Evolutionary conservation across 1,140 invertebrate genomes (phyloP).

Genomic region (Parasteatoda tepidariorum): DNA sequence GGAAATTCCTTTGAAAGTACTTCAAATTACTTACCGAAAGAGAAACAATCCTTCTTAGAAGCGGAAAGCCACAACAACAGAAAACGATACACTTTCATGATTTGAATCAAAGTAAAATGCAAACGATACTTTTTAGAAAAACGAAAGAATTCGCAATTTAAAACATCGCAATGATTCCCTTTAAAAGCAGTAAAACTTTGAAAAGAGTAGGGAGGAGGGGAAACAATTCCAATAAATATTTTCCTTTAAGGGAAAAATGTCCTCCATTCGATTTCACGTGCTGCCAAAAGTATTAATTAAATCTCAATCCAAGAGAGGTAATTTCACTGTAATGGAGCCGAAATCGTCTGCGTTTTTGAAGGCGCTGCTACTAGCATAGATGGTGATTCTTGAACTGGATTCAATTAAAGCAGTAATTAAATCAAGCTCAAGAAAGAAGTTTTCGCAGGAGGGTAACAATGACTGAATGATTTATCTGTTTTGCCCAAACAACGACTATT

Average conservation of each 20-base stretch:
- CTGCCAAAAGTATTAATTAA: constrained; percentile 25
- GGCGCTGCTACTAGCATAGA: background rate
- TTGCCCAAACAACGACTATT: constrained; percentile 25
- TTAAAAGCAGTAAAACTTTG: background rate
- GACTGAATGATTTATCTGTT: constrained; percentile 33
- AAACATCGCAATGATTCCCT: background rate
- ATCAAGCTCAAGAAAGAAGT: constrained; percentile 27
- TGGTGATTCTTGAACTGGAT: constrained; percentile 10
- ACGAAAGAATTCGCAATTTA: background rate
- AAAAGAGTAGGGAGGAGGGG: background rate
- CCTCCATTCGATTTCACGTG: background rate
- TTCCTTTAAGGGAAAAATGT: background rate
- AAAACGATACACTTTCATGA: background rate
- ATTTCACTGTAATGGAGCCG: background rate
- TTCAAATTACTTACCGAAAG: no score
- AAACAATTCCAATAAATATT: background rate
- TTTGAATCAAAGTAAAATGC: background rate
- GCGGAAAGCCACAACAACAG: no score
- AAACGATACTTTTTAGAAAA: background rate
- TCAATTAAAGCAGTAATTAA: constrained; percentile 48
- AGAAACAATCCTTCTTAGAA: no score
- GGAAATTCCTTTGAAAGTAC: no score
- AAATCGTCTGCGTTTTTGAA: background rate
- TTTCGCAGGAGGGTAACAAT: constrained; percentile 29
- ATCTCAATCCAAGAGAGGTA: constrained; percentile 6